Percentiles rank a stretch among this genome's conserved stretches.
Evolutionary conservation across 2,113 vertebrate species (phyloP).

Genomic region (Eonycteris spelaea): DNA sequence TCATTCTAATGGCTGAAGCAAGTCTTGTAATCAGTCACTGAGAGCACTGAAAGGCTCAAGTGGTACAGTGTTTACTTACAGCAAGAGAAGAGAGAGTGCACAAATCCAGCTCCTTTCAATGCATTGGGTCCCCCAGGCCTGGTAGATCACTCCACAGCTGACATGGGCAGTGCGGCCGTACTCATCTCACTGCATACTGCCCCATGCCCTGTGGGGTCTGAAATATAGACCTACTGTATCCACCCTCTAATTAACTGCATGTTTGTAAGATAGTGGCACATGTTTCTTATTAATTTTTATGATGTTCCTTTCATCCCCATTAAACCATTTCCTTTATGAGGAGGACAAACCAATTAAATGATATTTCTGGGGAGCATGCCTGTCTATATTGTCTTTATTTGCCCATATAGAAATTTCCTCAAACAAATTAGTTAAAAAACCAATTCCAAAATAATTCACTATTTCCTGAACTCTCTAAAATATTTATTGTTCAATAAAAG

Average conservation of each 20-base stretch:
- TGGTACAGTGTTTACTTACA: neutral
- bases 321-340: neutral
- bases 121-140: neutral
- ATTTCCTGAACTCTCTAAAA: conserved; percentile 17
- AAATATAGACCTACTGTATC: neutral
- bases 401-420: neutral
- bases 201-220: accelerated
- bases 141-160: neutral
- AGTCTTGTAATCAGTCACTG: neutral
- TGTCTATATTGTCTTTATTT: neutral
- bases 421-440: neutral
- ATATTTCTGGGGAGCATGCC: neutral
- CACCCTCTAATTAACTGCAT: neutral
- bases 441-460: conserved; percentile 1
- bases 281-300: conserved; percentile 1
- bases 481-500: conserved; percentile 51
- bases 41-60: neutral
- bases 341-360: neutral
- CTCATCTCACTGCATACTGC: neutral
- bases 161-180: accelerated
- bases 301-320: neutral
- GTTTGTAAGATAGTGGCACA: neutral
- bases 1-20: neutral
- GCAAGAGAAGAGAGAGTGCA: neutral
- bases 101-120: too few species aligned